Evolutionary conservation across 2,113 vertebrate genomes (phyloP).

Genomic region (Psilopsiagon aurifrons): DNA sequence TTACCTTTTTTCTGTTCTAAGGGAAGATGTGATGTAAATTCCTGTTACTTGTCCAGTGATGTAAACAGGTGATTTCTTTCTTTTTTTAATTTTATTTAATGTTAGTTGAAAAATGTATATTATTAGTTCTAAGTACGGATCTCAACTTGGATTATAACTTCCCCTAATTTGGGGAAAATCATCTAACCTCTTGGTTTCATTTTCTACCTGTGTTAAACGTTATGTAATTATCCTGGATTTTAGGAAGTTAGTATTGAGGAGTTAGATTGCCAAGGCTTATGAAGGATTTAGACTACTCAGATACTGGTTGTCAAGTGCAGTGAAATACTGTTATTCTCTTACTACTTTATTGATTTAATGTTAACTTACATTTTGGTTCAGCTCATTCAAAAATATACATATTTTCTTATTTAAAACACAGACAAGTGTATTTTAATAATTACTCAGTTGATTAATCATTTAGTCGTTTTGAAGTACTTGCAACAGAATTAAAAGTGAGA

Average conservation of each 20-base stretch:
- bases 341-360: neutral
- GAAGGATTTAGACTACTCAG: neutral
- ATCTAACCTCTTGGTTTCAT: neutral
- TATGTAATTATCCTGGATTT: neutral
- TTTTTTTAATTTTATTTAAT: neutral
- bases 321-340: neutral
- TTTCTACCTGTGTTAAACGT: neutral
- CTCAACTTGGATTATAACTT: neutral
- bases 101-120: neutral
- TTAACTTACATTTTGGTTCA: constrained; percentile 14
- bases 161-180: neutral
- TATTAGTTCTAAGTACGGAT: neutral
- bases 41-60: neutral
- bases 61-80: neutral
- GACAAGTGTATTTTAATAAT: constrained; percentile 15
- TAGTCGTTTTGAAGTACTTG: neutral
- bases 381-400: neutral
- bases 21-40: neutral
- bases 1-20: neutral
- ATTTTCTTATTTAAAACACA: constrained; percentile 11
- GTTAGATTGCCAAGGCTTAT: neutral
- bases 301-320: neutral
- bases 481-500: neutral
- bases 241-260: neutral
- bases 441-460: neutral